These are phyloP conservation scores for Rhagoletis zephyria DNA, from an alignment of 1,140 invertebrate species.

Conservation along the genomic window DNA sequence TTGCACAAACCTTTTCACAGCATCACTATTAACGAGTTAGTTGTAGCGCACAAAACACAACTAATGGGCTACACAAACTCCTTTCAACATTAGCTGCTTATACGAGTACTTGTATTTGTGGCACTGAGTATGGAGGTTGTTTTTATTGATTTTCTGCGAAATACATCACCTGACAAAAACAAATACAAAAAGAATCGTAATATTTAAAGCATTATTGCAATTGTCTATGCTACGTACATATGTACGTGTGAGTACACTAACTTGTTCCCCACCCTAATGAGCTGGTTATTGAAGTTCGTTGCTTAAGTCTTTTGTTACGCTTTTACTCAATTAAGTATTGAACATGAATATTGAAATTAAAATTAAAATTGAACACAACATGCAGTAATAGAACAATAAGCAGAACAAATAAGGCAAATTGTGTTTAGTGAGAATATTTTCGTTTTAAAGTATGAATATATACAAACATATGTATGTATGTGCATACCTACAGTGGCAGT, in stretches of 20 bases:
- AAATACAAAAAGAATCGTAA: background rate
- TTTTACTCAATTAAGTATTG: background rate
- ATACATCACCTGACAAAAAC: conserved; percentile 13
- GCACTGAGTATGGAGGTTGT: background rate
- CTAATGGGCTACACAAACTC: background rate
- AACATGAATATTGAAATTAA: background rate
- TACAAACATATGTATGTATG: too few species aligned
- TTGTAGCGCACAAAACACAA: conserved; percentile 21
- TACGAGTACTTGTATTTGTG: background rate
- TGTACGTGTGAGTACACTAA: too few species aligned
- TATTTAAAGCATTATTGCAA: background rate
- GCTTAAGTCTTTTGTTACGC: conserved; percentile 38
- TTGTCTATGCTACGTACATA: background rate
- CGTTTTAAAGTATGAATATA: too few species aligned
- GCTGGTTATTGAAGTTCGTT: conserved; percentile 45
- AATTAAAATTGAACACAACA: conserved; percentile 23
- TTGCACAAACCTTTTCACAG: conserved; percentile 24
- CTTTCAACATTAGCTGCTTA: conserved; percentile 22
- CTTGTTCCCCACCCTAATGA: conserved; percentile 48
- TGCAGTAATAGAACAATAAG: conserved; percentile 14
- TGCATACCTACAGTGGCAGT: too few species aligned
- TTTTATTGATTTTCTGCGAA: conserved; percentile 49
- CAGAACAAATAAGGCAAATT: too few species aligned
- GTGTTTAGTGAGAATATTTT: too few species aligned
- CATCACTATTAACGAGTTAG: conserved; percentile 17